Conservation (phyloP, 2,113 vertebrate species). For the Plestiodon gilberti region DNA sequence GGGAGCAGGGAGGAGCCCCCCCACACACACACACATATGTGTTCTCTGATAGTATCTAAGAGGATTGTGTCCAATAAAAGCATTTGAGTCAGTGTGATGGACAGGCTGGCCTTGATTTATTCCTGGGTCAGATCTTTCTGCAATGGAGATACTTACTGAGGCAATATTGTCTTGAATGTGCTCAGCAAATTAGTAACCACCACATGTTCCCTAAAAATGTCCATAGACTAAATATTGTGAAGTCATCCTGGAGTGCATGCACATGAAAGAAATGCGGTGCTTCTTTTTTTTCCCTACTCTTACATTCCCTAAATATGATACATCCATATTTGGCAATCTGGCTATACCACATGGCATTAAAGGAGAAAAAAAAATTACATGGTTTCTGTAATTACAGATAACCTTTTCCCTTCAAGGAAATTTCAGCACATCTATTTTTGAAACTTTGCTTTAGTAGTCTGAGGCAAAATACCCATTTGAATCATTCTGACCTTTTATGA, state of each 20-base stretch:
- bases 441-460: conserved; percentile 33
- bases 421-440: conserved; percentile 21
- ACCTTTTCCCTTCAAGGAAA: conserved; percentile 41
- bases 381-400: conserved; percentile 27
- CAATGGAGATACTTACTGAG: neutral
- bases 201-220: neutral
- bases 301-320: conserved; percentile 8
- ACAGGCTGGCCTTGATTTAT: no score
- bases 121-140: no score
- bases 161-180: neutral
- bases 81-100: no score
- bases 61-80: no score
- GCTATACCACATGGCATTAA: neutral
- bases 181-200: neutral
- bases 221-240: neutral
- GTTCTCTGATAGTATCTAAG: no score
- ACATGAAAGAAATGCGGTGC: neutral
- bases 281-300: neutral
- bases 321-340: conserved; percentile 15
- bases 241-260: neutral
- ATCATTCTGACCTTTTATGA: conserved; percentile 55
- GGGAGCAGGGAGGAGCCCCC: no score
- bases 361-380: neutral
- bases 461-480: conserved; percentile 46
- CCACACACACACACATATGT: no score